phyloP scores from a whole-genome alignment of 1,140 invertebrate genomes.

The Apis mellifera region DNA sequence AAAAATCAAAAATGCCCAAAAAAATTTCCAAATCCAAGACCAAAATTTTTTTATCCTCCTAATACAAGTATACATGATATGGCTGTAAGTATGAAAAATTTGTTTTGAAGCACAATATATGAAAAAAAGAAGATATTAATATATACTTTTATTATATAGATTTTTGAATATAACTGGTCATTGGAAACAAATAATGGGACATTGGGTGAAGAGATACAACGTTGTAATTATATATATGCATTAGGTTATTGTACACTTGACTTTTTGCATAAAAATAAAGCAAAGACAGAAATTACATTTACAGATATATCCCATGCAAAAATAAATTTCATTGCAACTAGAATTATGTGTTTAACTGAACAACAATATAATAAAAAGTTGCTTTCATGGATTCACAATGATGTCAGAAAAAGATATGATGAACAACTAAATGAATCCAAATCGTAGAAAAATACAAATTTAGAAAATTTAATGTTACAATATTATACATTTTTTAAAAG shows the following conservation, averaged over 20 bases:
- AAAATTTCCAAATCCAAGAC: not conserved
- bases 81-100: constrained; percentile 15
- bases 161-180: constrained; percentile 34
- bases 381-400: not conserved
- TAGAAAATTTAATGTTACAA: not conserved
- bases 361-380: constrained; percentile 19
- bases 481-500: not conserved
- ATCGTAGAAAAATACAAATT: not conserved
- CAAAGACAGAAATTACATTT: not conserved
- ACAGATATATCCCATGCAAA: not conserved
- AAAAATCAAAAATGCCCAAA: not conserved
- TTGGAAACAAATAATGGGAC: constrained; percentile 27
- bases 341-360: not conserved
- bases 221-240: constrained; percentile 4
- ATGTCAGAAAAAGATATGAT: constrained; percentile 8
- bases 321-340: constrained; percentile 17
- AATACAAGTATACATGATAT: not conserved
- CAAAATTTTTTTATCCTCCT: constrained; percentile 22
- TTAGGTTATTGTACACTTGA: constrained; percentile 17
- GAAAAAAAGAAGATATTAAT: not conserved
- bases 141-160: not conserved
- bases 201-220: not conserved
- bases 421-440: not conserved
- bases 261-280: not conserved
- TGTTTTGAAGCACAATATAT: not conserved